Percentiles rank a stretch among this genome's conserved stretches.
Evolutionary conservation across 2,797 vertebrate genomes (phyloP).

Genomic region (Pseudochromis fuscus): DNA sequence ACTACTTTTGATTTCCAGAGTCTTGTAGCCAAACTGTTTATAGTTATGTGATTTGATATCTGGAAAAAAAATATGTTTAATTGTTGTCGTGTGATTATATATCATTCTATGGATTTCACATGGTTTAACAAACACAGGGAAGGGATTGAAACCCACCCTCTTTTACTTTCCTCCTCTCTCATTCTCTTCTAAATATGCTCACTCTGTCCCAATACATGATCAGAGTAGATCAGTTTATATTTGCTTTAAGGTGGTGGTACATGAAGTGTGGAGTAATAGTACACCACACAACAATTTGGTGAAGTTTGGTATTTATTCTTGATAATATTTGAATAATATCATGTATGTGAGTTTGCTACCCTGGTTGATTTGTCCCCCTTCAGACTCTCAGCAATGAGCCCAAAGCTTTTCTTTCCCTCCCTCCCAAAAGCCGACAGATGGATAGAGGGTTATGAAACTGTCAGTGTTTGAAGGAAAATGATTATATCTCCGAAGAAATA

Average conservation of each 20-base stretch:
- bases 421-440: conserved; percentile 6
- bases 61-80: conserved; percentile 1
- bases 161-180: not conserved
- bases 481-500: conserved; percentile 37
- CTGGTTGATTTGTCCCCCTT: conserved; percentile 24
- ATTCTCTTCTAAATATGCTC: not conserved
- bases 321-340: conserved; percentile 23
- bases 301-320: conserved; percentile 1
- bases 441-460: conserved; percentile 36
- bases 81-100: not conserved
- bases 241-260: not conserved
- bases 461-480: conserved; percentile 36
- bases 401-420: conserved; percentile 19
- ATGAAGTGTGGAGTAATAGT: not conserved
- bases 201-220: not conserved
- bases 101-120: not conserved
- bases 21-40: not conserved
- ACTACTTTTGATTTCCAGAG: not conserved
- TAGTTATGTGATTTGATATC: not conserved
- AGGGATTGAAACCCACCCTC: not conserved
- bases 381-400: conserved; percentile 23
- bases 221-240: not conserved
- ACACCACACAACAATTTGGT: conserved; percentile 1
- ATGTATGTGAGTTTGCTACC: conserved; percentile 7
- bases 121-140: not conserved